Evolutionary conservation across 2,797 vertebrate genomes (phyloP).

Genomic region (Brachyrhaphis roseni): DNA sequence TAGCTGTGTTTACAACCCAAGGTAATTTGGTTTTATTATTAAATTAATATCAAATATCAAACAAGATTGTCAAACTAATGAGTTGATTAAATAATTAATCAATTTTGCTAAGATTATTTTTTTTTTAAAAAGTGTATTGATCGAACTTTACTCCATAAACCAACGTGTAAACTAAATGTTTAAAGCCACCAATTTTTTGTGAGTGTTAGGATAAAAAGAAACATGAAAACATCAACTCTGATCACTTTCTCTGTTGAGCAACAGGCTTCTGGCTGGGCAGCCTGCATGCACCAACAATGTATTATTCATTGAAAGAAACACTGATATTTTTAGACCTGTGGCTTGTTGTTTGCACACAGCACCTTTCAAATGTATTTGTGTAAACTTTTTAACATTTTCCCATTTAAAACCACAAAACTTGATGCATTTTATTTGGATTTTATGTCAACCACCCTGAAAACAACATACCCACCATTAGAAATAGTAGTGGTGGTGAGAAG

Average conservation of each 20-base stretch:
- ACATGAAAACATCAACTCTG: background rate
- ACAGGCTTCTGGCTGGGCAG: background rate
- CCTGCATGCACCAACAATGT: background rate
- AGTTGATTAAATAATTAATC: background rate
- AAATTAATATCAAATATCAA: background rate
- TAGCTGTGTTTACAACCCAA: background rate
- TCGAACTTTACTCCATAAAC: background rate
- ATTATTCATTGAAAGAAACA: background rate
- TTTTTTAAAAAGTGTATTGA: no score
- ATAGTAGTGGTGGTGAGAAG: background rate
- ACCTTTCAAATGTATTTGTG: background rate
- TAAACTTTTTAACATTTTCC: background rate
- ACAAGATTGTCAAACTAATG: background rate
- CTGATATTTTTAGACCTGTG: background rate
- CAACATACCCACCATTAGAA: background rate
- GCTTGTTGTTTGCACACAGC: background rate
- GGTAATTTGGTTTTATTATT: background rate
- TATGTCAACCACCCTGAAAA: background rate
- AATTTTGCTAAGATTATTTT: no score
- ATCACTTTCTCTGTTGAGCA: background rate
- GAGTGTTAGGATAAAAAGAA: background rate
- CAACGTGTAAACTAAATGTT: background rate
- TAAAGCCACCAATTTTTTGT: background rate
- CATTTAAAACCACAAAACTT: background rate
- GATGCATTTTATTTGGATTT: background rate